Base-by-base conservation (phyloP, 2,797 vertebrate genomes). In the Mergus octosetaceus region DNA sequence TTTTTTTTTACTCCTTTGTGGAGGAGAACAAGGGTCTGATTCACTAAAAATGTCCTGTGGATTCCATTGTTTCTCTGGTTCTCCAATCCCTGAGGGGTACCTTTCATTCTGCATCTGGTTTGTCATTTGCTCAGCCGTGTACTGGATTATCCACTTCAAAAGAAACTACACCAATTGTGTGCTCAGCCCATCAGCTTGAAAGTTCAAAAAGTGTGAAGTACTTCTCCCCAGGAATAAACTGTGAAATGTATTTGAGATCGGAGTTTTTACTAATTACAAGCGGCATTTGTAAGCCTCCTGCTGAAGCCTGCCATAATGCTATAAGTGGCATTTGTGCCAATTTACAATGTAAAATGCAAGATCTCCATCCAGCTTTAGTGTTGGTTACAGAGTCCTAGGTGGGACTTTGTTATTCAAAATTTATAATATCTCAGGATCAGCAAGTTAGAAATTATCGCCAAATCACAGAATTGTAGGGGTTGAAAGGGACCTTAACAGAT, bases 191-290 rank as follows among this genome's bases (percentile, higher is more conserved):
- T 90, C 85, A 88, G 6, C 32, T 61, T 79, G 43, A 28, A 91
- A 95, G 80, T 93, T 80, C 90, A 94, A 57, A 80, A 92, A 79
- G 32, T 85, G 38, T 1, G 24, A 92, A 94, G 68, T 79, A 61
- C 57, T 84, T 90, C 76, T 92, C 80, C 53, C 61, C 32, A 2
- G 81, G 57, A 74, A 56, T 16, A 73, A 81, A 69, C 58, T 32
- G 28, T 2, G 15, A 93, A 94, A 92, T 66, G 38, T 41, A 60
- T 91, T 90, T 12, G 13, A 82, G 30, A 89, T 36, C 0, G 1
- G 81, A 77, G 53, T 41, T 89, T 95, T 93, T 92, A 91, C 88
- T 91, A 95, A 91, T 93, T 74, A 24, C 24, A 65, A 51, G 25
- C 62, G 71, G 24, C 68, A 92, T 94, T 96, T 74, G 34, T 79